Conservation (phyloP, 1,140 invertebrate genomes). For the Battus philenor region DNA sequence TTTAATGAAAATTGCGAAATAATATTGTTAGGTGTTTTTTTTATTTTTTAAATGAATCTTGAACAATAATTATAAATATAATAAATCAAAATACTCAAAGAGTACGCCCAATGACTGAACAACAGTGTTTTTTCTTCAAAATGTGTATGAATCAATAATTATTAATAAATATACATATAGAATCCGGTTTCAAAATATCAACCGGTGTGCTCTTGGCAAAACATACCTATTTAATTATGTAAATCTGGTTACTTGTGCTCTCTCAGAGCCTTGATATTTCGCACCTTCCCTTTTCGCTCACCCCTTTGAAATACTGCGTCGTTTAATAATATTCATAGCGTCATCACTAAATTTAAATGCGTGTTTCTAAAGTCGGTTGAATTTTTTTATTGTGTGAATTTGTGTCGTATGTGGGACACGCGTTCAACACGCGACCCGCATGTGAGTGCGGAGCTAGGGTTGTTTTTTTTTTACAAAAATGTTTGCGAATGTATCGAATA, state of each 20-base stretch:
- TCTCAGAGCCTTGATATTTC: constrained; percentile 43
- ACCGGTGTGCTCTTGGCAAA: constrained; percentile 45
- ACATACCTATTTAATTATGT: constrained; percentile 42
- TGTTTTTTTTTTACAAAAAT: constrained; percentile 32
- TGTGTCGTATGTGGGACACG: constrained; percentile 65
- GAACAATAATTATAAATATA: too few species aligned
- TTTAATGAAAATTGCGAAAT: too few species aligned
- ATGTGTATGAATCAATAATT: constrained; percentile 27
- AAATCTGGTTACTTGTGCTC: constrained; percentile 42
- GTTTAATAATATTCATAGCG: constrained; percentile 27
- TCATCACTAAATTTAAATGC: constrained; percentile 33
- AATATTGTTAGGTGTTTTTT: too few species aligned
- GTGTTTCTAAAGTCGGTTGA: constrained; percentile 42
- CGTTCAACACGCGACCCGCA: constrained; percentile 63
- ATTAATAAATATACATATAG: constrained; percentile 28
- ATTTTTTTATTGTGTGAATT: constrained; percentile 61
- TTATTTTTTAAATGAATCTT: too few species aligned
- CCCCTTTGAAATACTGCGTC: constrained; percentile 35
- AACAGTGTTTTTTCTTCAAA: constrained; percentile 25
- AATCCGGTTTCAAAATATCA: constrained; percentile 63
- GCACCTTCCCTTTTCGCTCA: constrained; percentile 45
- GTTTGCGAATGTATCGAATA: constrained; percentile 30
- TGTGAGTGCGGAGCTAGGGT: constrained; percentile 29
- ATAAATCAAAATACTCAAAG: too few species aligned
- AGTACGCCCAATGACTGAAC: too few species aligned